Evolutionary conservation across 2,113 vertebrate genomes (phyloP).

Genomic region (Pimephales promelas): DNA sequence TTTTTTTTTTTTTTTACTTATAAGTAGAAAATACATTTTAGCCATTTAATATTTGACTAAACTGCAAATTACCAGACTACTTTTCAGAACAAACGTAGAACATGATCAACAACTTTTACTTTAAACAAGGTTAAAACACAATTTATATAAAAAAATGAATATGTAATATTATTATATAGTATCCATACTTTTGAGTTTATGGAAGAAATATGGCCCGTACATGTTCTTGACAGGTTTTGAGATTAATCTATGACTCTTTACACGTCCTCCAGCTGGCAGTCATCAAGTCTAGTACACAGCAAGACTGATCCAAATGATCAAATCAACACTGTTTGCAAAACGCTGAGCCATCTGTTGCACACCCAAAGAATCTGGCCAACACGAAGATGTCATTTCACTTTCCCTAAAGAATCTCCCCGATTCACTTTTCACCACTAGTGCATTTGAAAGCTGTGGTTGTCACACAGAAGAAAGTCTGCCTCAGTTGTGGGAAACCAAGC

Average conservation of each 20-base stretch:
- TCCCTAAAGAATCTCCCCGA: neutral
- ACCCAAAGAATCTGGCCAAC: neutral
- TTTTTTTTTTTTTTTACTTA: too few species aligned
- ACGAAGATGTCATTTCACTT: neutral
- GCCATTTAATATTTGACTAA: neutral
- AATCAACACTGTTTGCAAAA: neutral
- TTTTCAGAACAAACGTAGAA: neutral
- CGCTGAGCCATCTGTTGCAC: slow-evolving; percentile 7
- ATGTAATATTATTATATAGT: neutral
- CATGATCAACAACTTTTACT: neutral
- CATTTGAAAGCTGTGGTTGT: neutral
- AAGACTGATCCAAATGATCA: neutral
- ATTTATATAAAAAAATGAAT: neutral
- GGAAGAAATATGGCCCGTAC: neutral
- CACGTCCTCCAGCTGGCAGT: neutral
- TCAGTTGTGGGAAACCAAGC: neutral
- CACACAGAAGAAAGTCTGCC: neutral
- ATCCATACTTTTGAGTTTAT: neutral
- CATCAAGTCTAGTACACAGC: slow-evolving; percentile 12
- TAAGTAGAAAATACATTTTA: too few species aligned
- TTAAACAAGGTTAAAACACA: neutral
- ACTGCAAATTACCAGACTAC: neutral
- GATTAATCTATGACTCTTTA: neutral
- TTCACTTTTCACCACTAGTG: neutral
- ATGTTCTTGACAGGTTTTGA: slow-evolving; percentile 4